Base-by-base conservation (phyloP, 2,113 vertebrate species). In the Geococcyx californianus region DNA sequence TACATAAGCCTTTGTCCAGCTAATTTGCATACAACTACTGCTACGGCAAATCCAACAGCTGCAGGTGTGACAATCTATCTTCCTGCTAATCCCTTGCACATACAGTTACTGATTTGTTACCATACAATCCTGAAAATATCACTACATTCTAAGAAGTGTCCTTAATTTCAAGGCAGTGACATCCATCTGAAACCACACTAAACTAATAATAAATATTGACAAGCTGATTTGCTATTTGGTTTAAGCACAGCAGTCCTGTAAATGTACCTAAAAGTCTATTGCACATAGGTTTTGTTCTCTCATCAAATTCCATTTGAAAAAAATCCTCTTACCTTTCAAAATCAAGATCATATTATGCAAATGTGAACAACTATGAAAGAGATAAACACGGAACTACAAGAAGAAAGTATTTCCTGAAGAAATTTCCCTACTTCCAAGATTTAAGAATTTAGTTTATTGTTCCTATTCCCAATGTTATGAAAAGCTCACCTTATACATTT, bases 401-500 rank as follows among this genome's bases (percentile, higher is more conserved):
- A 44, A 40, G 3, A 33, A 89, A 87, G 21, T 4, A 64, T 36
- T 67, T 59, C 11, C 44, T 44, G 31, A 87, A 81, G 23, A 56
- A 56, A 36, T 49, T 31, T 34, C 21, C 5, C 14, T 23, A 0
- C n/a, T 59, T 72, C 11, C 36, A 66, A 54, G 42, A 91, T 21
- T n/a, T 38, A 90, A 84, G 42, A 74, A 64, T 58, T 47, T 34
- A 59, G 24, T 78, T 82, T 62, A 25, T 16, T 38, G 9, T 62
- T 79, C 9, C 18, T 69, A 34, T 29, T 74, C 24, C 16, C 20
- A 67, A 1, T 9, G 23, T 58, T 51, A 75, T 0, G 0, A 55
- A 89, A 88, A 92, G 75, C 87, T 94, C 91, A 98, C 98, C 98
- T 98, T 98, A 91, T 98, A 97, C 97, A 98, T 97, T 94, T 98